Percentiles rank a stretch among this genome's conserved stretches.
Conservation (phyloP, 2,113 vertebrate genomes). For the Thermophis baileyi region DNA sequence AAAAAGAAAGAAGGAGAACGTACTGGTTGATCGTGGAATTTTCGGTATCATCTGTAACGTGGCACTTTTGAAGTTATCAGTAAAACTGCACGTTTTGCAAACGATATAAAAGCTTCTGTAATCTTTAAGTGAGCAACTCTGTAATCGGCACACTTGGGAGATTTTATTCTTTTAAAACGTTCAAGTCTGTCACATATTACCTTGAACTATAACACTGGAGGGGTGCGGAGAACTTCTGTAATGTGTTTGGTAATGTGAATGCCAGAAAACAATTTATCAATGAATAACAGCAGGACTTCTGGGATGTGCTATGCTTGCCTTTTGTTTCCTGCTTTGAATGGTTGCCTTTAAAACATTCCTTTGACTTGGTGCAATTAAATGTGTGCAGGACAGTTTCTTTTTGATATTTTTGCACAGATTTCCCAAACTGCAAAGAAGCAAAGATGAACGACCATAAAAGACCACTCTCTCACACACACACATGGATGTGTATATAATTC, state of each 20-base stretch:
- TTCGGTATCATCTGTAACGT: conserved; percentile 50
- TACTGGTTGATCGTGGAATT: conserved; percentile 51
- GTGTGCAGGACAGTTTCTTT: conserved; percentile 20
- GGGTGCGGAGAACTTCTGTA: conserved; percentile 52
- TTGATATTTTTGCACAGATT: conserved; percentile 36
- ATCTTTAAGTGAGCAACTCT: conserved; percentile 51
- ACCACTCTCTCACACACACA: not conserved
- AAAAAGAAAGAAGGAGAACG: conserved; percentile 48
- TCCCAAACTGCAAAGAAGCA: not conserved
- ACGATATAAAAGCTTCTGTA: conserved; percentile 50
- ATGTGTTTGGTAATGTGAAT: conserved; percentile 55
- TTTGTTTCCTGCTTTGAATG: conserved; percentile 30
- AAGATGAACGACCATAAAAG: not conserved
- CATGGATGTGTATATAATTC: not conserved
- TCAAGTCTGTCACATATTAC: conserved; percentile 61
- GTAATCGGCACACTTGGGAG: conserved; percentile 43
- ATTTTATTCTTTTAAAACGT: conserved; percentile 53
- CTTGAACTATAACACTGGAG: conserved; percentile 59
- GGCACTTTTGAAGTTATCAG: conserved; percentile 54
- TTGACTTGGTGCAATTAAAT: conserved; percentile 30
- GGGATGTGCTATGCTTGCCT: not conserved
- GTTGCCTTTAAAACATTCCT: conserved; percentile 31
- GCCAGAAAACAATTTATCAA: conserved; percentile 62
- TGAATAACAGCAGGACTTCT: conserved; percentile 41
- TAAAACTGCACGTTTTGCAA: conserved; percentile 53